Evolutionary conservation across 1,140 invertebrate species (phyloP).

Genomic region (Tetragonula clypearis): DNA sequence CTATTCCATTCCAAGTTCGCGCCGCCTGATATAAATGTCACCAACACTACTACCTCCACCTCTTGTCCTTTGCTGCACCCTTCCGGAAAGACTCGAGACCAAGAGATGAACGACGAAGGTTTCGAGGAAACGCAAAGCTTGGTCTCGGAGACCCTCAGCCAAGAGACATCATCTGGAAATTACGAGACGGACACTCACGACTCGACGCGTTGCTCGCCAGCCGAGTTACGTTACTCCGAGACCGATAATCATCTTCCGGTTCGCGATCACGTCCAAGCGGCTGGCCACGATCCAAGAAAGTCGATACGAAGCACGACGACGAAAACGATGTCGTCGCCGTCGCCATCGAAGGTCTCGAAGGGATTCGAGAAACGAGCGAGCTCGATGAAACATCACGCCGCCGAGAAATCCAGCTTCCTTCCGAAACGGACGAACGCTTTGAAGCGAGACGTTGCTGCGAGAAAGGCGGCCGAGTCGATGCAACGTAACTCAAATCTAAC

Average conservation of each 20-base stretch:
- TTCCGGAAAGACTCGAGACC: slow-evolving; percentile 81
- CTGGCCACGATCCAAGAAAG: background rate
- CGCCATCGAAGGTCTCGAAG: background rate
- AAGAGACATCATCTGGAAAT: slow-evolving; percentile 89
- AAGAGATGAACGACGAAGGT: slow-evolving; percentile 92
- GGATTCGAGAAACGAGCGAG: slow-evolving; percentile 40
- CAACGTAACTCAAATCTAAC: slow-evolving; percentile 41
- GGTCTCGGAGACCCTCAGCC: slow-evolving; percentile 91
- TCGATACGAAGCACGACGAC: slow-evolving; percentile 2
- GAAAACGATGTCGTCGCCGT: background rate
- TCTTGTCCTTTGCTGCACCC: slow-evolving; percentile 59
- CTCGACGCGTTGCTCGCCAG: slow-evolving; percentile 77
- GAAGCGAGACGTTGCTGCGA: slow-evolving; percentile 66
- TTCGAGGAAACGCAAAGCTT: slow-evolving; percentile 94
- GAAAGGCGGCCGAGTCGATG: slow-evolving; percentile 61
- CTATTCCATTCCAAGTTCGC: slow-evolving; percentile 70
- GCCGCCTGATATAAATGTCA: slow-evolving; percentile 79
- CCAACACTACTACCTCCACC: slow-evolving; percentile 70
- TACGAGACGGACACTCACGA: slow-evolving; percentile 85
- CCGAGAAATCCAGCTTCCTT: slow-evolving; percentile 71
- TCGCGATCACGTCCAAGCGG: background rate
- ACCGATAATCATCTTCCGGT: background rate
- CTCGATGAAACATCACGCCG: background rate
- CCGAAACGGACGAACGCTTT: slow-evolving; percentile 71
- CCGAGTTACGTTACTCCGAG: slow-evolving; percentile 68